Evolutionary conservation across 2,797 vertebrate genomes (phyloP).

Genomic region (Premnoplex brunnescens): DNA sequence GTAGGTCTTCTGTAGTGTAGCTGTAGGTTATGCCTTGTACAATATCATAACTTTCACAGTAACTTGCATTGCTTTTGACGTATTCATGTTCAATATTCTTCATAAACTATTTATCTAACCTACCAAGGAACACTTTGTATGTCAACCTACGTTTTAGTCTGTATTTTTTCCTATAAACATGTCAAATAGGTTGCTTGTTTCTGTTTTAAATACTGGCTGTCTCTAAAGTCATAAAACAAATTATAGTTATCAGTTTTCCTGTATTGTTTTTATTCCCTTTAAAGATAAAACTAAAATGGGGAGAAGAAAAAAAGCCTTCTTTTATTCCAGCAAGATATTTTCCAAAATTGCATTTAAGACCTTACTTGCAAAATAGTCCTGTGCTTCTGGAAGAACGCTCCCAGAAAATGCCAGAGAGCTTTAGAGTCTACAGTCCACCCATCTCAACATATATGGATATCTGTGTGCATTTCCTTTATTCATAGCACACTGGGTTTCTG

Average conservation of each 20-base stretch:
- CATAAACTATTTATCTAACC: conserved; percentile 28
- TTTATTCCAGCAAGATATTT: neutral
- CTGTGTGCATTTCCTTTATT: neutral
- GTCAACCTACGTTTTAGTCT: neutral
- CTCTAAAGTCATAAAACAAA: neutral
- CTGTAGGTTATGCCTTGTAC: neutral
- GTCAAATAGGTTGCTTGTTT: neutral
- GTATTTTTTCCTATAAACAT: neutral
- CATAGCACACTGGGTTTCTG: neutral
- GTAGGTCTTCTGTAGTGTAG: neutral
- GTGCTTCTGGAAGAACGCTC: neutral
- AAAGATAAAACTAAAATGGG: neutral
- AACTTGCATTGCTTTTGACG: conserved; percentile 25
- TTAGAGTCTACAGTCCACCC: neutral
- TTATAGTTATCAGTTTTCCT: neutral
- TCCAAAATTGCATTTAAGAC: neutral
- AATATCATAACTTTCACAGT: neutral
- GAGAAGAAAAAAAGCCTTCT: neutral
- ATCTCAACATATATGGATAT: neutral
- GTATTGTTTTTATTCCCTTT: neutral
- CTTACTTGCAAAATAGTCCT: neutral
- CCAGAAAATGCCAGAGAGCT: neutral
- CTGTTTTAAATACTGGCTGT: neutral
- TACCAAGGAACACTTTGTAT: neutral
- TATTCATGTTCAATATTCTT: conserved; percentile 13